These are phyloP conservation scores for Xenopus tropicalis DNA, from an alignment of 2,113 vertebrate genomes.

Conservation along the genomic window DNA sequence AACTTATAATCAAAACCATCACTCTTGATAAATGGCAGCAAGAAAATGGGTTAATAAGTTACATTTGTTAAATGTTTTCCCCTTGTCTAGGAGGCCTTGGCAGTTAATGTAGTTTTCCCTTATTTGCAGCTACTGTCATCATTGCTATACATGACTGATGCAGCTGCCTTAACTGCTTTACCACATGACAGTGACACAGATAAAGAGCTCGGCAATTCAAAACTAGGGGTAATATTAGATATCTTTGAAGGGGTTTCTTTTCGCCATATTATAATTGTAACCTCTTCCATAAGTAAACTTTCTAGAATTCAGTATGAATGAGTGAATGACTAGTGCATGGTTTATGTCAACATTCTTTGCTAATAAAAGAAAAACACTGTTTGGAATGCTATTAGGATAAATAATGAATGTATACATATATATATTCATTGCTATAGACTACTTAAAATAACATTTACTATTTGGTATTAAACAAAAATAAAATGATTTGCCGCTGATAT, in stretches of 20 bases:
- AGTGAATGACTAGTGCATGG: not conserved
- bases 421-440: too few species aligned
- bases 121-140: conserved; percentile 55
- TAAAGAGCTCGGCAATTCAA: conserved; percentile 54
- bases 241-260: conserved; percentile 28
- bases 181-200: conserved; percentile 55
- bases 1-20: conserved; percentile 3
- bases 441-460: too few species aligned
- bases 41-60: conserved; percentile 59
- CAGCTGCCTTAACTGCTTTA: conserved; percentile 54
- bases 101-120: conserved; percentile 54
- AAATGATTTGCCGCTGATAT: too few species aligned
- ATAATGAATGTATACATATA: too few species aligned
- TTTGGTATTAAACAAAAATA: too few species aligned
- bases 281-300: not conserved
- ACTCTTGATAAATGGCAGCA: conserved; percentile 49
- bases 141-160: conserved; percentile 55
- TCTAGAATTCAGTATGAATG: not conserved
- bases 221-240: conserved; percentile 50
- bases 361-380: too few species aligned
- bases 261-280: not conserved
- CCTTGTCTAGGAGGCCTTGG: conserved; percentile 51
- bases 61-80: conserved; percentile 59
- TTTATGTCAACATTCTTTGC: too few species aligned
- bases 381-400: too few species aligned